Percentiles rank a stretch among this genome's conserved stretches.
These are phyloP conservation scores for Rhinopomastus cyanomelas DNA, from an alignment of 2,113 vertebrate species.

Conservation along the genomic window DNA sequence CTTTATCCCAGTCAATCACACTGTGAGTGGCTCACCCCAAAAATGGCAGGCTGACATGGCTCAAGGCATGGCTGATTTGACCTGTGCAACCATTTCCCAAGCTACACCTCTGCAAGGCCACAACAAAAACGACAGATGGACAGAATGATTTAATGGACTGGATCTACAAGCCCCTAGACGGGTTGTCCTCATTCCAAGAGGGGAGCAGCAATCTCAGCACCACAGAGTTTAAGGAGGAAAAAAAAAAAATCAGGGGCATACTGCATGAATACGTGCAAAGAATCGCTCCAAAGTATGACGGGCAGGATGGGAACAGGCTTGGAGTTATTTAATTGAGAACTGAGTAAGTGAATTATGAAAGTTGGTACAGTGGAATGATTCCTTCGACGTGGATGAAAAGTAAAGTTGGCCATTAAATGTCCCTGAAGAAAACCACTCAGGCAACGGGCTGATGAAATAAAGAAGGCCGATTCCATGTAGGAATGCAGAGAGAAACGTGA, in stretches of 20 bases:
- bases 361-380: neutral
- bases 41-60: neutral
- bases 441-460: neutral
- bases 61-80: neutral
- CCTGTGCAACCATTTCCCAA: neutral
- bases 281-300: neutral
- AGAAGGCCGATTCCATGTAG: neutral
- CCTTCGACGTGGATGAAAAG: neutral
- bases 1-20: fast-evolving
- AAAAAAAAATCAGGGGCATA: neutral
- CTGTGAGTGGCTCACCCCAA: neutral
- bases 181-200: neutral
- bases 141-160: neutral
- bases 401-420: neutral
- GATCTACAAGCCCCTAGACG: neutral
- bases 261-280: neutral
- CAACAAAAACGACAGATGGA: fast-evolving
- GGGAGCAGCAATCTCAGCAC: neutral
- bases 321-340: neutral
- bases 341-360: neutral
- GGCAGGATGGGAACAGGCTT: neutral
- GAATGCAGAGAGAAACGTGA: conserved; percentile 10
- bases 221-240: neutral
- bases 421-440: neutral
- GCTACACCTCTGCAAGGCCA: neutral